Evolutionary conservation across 2,888 invertebrate species (phyloP).

Genomic region (Taenaris catops): DNA sequence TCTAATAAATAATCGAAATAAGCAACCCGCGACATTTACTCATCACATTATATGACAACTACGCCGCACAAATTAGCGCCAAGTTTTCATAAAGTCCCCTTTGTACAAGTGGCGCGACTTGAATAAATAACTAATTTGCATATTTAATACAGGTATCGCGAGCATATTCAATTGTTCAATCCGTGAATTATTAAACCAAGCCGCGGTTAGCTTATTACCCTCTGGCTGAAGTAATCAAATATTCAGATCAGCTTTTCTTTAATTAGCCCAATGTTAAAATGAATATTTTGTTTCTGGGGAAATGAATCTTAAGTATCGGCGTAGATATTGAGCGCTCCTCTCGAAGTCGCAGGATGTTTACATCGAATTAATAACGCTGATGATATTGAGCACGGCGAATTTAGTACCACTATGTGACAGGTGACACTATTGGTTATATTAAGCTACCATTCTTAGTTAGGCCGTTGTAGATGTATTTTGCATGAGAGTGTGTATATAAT

Average conservation of each 20-base stretch:
- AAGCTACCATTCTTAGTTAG: no score
- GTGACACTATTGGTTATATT: no score
- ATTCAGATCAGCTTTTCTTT: conserved; percentile 62
- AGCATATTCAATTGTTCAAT: conserved; percentile 60
- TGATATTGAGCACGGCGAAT: no score
- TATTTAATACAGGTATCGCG: conserved; percentile 72
- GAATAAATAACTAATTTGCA: conserved; percentile 76
- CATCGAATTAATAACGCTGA: no score
- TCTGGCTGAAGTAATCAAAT: conserved; percentile 53
- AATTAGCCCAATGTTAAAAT: conserved; percentile 36
- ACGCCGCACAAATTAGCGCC: conserved; percentile 29
- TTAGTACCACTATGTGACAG: no score
- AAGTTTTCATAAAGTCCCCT: conserved; percentile 41
- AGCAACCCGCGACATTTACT: not conserved
- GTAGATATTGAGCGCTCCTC: no score
- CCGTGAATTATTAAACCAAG: conserved; percentile 59
- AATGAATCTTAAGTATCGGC: no score
- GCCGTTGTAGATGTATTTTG: no score
- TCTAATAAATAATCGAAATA: no score
- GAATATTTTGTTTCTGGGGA: conserved; percentile 19
- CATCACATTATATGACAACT: conserved; percentile 27
- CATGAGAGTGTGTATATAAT: no score
- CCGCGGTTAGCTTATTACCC: conserved; percentile 54
- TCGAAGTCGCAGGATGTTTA: no score
- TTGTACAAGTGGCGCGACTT: conserved; percentile 43